Evolutionary conservation across 2,797 vertebrate species (phyloP), one percentile per base, ranked within the genome.

Genomic region (Philypnodon macrostomus): DNA sequence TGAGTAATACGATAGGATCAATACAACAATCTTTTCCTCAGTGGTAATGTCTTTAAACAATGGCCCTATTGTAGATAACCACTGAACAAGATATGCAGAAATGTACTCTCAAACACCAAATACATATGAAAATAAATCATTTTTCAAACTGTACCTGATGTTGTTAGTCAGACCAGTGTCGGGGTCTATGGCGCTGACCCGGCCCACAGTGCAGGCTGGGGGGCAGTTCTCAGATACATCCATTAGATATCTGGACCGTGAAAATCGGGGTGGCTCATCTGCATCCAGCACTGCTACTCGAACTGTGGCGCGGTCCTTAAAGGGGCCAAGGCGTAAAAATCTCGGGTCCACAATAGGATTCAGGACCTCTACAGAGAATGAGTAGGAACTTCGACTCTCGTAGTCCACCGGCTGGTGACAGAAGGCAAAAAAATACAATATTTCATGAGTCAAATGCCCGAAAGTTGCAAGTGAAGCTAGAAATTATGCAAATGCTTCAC

Each of bases 341-440:
- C 91, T 92, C 1, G 94, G 93, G 63, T 95, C 94, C 5, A 95
- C 92, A 5, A 88, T 86, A 0, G 93, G 93, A 82, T 95, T 95
- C 66, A 93, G 88, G 26, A 94, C 94, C 69, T 96, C 94, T 48
- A 95, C 93, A 0, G 91, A 93, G 70, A 96, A 94, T 13, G 92
- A 89, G 56, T 92, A 96, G 27, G 92, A 91, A 49, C 83, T 92
- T 1, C 88, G 85, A 55, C 87, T 91, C 77, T 96, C 94, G 1
- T 94, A 95, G 86, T 96, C 93, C 0, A 96, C 88, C 0, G 81
- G 69, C 90, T 92, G 65, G 5, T 33, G 3, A 21, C 13, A 39
- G 9, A 32, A 39, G 35, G 13, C 8, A 16, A 26, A 7, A 21
- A 39, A n/a, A 15, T 15, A 26, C 11, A 41, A 16, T 0, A 5